Conservation (phyloP, 2,888 invertebrate species). For the Drosophila meridionalis region DNA sequence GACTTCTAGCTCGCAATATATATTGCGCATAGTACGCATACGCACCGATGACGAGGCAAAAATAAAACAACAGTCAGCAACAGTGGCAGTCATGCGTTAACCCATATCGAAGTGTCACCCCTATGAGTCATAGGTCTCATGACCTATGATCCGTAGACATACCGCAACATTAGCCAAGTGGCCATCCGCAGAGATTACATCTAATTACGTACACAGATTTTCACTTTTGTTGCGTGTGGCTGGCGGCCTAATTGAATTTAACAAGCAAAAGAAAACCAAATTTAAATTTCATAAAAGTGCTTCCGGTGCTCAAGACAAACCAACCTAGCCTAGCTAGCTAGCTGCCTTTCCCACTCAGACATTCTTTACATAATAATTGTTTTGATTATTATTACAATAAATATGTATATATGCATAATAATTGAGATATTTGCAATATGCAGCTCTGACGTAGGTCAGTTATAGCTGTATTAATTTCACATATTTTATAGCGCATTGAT, state of each 20-base stretch:
- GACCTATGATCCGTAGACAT: neutral
- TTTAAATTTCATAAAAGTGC: conserved; percentile 48
- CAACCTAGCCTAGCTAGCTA: neutral
- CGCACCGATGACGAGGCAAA: conserved; percentile 58
- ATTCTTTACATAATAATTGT: conserved; percentile 8
- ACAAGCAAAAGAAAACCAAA: conserved; percentile 28
- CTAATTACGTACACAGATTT: conserved; percentile 70
- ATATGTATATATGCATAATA: neutral
- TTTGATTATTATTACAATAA: neutral
- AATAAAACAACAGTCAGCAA: conserved; percentile 11
- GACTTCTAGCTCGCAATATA: conserved; percentile 16
- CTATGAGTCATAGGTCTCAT: conserved; percentile 3
- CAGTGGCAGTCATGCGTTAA: conserved; percentile 37
- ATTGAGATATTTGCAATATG: conserved; percentile 15
- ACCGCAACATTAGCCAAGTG: conserved; percentile 7
- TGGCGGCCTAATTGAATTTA: conserved; percentile 61
- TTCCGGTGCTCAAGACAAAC: conserved; percentile 42
- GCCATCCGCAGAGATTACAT: conserved; percentile 59
- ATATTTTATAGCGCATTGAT: conserved; percentile 54
- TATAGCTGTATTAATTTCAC: conserved; percentile 34
- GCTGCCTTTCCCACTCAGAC: neutral
- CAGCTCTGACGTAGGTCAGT: conserved; percentile 55
- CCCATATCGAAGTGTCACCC: conserved; percentile 40
- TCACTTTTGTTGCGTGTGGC: conserved; percentile 61
- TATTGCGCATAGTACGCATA: conserved; percentile 49